Conservation (phyloP, 2,113 vertebrate species). For the Crotalus helleri region DNA sequence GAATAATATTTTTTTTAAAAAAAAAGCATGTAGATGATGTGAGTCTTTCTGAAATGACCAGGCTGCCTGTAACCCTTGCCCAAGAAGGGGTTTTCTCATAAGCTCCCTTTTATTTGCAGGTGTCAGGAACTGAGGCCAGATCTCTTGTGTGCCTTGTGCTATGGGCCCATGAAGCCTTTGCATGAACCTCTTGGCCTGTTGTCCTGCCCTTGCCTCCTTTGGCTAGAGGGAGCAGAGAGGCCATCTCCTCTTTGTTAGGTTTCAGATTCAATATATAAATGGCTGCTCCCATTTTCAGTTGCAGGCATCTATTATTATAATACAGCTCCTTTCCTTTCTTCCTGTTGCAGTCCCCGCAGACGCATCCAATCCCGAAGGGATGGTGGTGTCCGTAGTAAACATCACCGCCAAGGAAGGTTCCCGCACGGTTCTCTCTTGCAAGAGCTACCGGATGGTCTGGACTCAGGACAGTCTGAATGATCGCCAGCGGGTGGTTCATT, state of each 20-base stretch:
- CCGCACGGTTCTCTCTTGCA: conserved; percentile 78
- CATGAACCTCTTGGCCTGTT: background rate
- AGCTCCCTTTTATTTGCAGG: background rate
- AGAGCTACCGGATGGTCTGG: conserved; percentile 93
- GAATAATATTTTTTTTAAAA: background rate
- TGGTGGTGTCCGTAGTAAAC: conserved; percentile 80
- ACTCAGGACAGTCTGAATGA: conserved; percentile 86
- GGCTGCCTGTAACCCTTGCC: background rate
- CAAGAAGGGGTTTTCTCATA: background rate
- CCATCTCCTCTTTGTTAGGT: background rate
- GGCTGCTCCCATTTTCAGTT: background rate
- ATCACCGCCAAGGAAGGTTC: conserved; percentile 75
- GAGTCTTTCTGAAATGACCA: background rate
- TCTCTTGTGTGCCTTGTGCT: background rate
- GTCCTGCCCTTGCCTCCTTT: background rate
- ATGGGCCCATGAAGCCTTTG: background rate
- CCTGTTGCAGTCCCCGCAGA: conserved; percentile 44
- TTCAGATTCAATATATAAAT: background rate
- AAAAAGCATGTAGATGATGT: background rate
- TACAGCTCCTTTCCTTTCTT: background rate
- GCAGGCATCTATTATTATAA: background rate
- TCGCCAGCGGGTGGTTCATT: conserved; percentile 92
- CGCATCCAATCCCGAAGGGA: conserved; percentile 72
- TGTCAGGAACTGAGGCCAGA: background rate
- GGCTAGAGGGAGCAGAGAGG: background rate